Evolutionary conservation across 2,113 vertebrate species (phyloP).

Genomic region (Etheostoma cragini): DNA sequence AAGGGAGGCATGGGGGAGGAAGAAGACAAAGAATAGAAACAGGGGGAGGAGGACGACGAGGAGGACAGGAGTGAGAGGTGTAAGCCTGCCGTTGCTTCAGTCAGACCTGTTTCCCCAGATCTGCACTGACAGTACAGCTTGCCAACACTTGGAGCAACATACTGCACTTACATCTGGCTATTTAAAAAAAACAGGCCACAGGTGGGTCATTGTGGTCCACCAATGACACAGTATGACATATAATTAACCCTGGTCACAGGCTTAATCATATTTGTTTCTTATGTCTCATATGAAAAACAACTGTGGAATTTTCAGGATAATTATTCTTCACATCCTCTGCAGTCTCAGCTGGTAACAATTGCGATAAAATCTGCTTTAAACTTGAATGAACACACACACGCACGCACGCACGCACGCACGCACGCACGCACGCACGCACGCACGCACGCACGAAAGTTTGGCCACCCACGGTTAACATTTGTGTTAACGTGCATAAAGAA

Average conservation of each 20-base stretch:
- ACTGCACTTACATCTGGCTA: neutral
- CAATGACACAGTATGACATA: neutral
- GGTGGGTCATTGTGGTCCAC: neutral
- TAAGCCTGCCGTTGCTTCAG: constrained; percentile 2
- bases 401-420: no score
- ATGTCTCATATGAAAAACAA: neutral
- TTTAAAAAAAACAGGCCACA: neutral
- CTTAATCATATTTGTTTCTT: neutral
- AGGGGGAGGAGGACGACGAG: constrained; percentile 34
- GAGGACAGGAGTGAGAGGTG: constrained; percentile 37
- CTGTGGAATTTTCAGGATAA: neutral
- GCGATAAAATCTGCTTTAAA: neutral
- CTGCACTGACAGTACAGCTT: neutral
- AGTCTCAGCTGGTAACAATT: neutral
- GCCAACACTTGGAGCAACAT: neutral
- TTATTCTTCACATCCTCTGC: neutral
- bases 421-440: no score
- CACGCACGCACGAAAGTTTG: no score
- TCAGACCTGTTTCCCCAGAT: constrained; percentile 48
- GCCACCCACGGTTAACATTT: no score
- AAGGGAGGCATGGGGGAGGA: constrained; percentile 12
- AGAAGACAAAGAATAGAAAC: constrained; percentile 40
- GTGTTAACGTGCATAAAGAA: no score
- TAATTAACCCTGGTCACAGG: neutral
- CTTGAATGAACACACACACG: no score